phyloP scores from a whole-genome alignment of 2,888 invertebrate genomes.

The Trilocha varians region DNA sequence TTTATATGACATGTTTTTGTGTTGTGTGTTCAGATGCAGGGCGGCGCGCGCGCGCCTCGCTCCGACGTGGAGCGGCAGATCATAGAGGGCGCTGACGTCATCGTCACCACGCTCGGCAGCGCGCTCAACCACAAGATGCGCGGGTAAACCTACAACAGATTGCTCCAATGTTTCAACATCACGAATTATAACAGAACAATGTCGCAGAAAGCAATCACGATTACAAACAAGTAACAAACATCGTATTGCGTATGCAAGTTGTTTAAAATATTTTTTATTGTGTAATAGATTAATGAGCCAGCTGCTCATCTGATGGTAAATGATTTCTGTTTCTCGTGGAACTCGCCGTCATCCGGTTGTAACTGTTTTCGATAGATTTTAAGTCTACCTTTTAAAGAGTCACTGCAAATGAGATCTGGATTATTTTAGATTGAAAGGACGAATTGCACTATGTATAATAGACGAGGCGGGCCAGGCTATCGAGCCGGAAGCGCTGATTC shows the following conservation, averaged over 20 bases:
- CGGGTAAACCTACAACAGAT: conserved; percentile 31
- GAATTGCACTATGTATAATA: conserved; percentile 80
- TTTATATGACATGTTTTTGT: conserved; percentile 4
- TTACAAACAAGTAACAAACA: too few species aligned
- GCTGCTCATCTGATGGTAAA: too few species aligned
- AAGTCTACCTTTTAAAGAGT: too few species aligned
- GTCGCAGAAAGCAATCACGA: too few species aligned
- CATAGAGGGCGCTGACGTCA: conserved; percentile 76
- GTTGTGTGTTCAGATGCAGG: conserved; percentile 11
- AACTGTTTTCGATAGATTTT: too few species aligned
- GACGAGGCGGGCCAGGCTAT: conserved; percentile 92
- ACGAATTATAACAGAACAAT: too few species aligned
- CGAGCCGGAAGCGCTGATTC: conserved; percentile 87
- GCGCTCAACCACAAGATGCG: conserved; percentile 53
- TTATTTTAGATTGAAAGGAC: conserved; percentile 49
- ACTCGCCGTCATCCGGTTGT: neutral
- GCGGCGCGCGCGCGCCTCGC: conserved; percentile 19
- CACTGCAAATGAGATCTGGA: too few species aligned
- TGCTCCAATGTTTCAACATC: too few species aligned
- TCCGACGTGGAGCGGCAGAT: conserved; percentile 44
- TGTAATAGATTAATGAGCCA: too few species aligned
- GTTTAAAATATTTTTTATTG: too few species aligned
- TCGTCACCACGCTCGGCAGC: conserved; percentile 81
- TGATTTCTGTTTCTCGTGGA: neutral
- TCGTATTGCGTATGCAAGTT: too few species aligned